Evolutionary conservation across 2,113 vertebrate species (phyloP).

Genomic region (Cettia cetti): DNA sequence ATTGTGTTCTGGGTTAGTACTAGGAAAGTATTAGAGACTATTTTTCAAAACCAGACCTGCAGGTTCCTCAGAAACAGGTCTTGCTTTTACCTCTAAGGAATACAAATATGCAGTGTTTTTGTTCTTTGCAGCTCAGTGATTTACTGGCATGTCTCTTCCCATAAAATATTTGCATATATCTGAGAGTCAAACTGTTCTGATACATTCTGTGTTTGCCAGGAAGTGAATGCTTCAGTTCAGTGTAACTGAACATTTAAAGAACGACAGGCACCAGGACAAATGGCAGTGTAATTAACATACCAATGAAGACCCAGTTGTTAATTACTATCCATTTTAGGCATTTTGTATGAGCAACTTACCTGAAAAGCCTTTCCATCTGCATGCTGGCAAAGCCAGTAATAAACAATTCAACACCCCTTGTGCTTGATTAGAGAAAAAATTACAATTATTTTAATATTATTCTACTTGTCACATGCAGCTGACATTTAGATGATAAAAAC

Average conservation of each 20-base stretch:
- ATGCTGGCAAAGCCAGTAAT: conserved; percentile 34
- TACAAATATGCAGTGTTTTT: conserved; percentile 50
- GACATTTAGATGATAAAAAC: conserved; percentile 21
- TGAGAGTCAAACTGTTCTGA: conserved; percentile 51
- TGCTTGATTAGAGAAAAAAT: conserved; percentile 43
- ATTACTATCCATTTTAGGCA: conserved; percentile 31
- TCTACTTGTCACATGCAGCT: conserved; percentile 22
- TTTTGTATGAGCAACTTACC: conserved; percentile 44
- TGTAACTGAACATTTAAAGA: conserved; percentile 29
- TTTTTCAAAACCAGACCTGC: conserved; percentile 7
- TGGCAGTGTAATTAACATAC: conserved; percentile 29
- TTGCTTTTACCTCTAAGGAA: conserved; percentile 35
- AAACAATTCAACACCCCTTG: conserved; percentile 45
- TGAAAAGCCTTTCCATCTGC: conserved; percentile 49
- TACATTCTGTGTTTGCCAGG: conserved; percentile 53
- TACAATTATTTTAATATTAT: conserved; percentile 29
- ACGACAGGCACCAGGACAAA: conserved; percentile 26
- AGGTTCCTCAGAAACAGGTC: neutral
- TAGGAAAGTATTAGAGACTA: neutral
- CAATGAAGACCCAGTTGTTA: conserved; percentile 37
- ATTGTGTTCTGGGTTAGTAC: neutral
- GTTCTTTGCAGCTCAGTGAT: conserved; percentile 58
- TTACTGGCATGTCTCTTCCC: conserved; percentile 52
- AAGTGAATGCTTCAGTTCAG: conserved; percentile 30
- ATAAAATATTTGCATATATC: conserved; percentile 66